phyloP scores from a whole-genome alignment of 2,888 invertebrate species.

The Sinelater perroti region DNA sequence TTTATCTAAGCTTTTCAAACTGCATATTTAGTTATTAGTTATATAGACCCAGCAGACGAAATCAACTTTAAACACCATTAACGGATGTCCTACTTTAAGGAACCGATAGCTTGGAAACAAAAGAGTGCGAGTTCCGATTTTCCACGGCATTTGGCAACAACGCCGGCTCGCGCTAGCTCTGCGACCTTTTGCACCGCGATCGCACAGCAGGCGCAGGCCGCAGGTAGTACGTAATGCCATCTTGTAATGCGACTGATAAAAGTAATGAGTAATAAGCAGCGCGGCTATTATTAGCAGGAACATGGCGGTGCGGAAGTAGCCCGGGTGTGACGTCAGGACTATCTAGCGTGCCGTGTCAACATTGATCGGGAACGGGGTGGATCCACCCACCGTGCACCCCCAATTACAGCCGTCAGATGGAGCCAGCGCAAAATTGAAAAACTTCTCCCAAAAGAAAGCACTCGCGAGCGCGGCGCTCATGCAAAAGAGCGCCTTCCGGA shows the following conservation, averaged over 20 bases:
- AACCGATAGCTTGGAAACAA: no score
- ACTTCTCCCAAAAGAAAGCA: slow-evolving; percentile 36
- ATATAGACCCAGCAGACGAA: no score
- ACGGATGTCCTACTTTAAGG: no score
- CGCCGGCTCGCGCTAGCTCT: slow-evolving; percentile 6
- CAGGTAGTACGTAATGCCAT: slow-evolving; percentile 34
- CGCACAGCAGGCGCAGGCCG: slow-evolving; percentile 7
- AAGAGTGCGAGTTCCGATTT: no score
- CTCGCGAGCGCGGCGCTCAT: slow-evolving; percentile 14
- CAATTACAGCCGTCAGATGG: slow-evolving; percentile 49
- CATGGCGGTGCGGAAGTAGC: slow-evolving; percentile 51
- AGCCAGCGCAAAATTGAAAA: slow-evolving; percentile 46
- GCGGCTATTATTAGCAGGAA: slow-evolving; percentile 42
- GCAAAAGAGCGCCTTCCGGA: slow-evolving; percentile 8
- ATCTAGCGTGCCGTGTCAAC: slow-evolving; percentile 59
- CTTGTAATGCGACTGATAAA: slow-evolving; percentile 35
- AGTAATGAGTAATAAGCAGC: slow-evolving; percentile 34
- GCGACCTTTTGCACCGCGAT: slow-evolving; percentile 26
- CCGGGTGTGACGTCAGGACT: slow-evolving; percentile 43
- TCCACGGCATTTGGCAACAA: slow-evolving; percentile 11
- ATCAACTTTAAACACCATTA: no score
- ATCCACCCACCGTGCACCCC: slow-evolving; percentile 50
- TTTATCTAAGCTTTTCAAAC: no score
- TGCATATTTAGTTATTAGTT: no score
- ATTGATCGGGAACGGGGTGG: slow-evolving; percentile 54